Conservation (phyloP, 2,888 invertebrate species). For the Blera fallax region DNA sequence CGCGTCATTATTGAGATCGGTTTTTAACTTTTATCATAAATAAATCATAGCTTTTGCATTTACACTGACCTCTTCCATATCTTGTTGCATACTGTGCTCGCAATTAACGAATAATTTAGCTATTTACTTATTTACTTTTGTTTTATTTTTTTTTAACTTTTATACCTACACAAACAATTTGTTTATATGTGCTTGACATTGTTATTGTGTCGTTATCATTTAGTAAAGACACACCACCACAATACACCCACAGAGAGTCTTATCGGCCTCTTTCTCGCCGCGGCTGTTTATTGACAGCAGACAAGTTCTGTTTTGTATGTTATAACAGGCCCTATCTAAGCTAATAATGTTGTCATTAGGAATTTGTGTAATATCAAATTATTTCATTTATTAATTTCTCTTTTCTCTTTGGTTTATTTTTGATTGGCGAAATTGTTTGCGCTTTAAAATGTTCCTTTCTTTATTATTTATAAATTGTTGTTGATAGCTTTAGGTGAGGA, state of each 20-base stretch:
- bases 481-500: not conserved
- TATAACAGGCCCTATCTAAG: conserved; percentile 27
- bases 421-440: conserved; percentile 15
- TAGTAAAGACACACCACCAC: not conserved
- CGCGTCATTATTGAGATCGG: not conserved
- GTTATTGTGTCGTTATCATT: conserved; percentile 4
- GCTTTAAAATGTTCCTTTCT: not conserved
- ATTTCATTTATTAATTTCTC: not conserved
- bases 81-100: not conserved
- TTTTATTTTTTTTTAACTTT: not conserved
- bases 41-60: conserved; percentile 18
- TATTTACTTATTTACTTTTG: not conserved
- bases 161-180: not conserved
- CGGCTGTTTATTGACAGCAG: not conserved
- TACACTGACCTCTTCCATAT: not conserved
- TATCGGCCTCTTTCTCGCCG: conserved; percentile 15
- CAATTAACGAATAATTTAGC: not conserved
- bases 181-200: not conserved
- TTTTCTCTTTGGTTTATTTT: not conserved
- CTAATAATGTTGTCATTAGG: conserved; percentile 12
- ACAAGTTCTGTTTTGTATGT: not conserved
- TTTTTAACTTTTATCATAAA: not conserved
- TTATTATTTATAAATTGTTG: not conserved
- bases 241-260: conserved; percentile 6
- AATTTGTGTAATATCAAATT: conserved; percentile 25